Evolutionary conservation across 2,797 vertebrate species (phyloP), one percentile per base, ranked within the genome.

Genomic region (Octomys mimax): DNA sequence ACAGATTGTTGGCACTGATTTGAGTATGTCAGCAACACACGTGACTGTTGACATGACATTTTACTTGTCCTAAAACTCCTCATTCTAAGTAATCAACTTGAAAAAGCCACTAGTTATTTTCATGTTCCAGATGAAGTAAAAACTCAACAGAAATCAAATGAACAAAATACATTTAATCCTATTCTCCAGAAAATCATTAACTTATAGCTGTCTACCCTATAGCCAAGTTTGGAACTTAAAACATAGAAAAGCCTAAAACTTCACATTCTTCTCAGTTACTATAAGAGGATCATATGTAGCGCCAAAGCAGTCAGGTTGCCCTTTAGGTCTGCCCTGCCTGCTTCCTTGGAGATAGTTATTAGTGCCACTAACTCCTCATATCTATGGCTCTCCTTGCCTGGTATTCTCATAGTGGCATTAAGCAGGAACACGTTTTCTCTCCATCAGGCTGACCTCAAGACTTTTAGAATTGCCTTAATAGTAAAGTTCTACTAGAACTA

Each of bases 401-500:
- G 42, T 89, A 61, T 83, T 96, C 80, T 93, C 62, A 19, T 92
- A 89, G 87, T 96, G 73, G 83, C 89, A 91, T 89, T 96, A 94
- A 95, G 42, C 81, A 94, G 70, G 59, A 91, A 84, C 92, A 75
- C 62, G 61, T 49, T 94, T 96, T 92, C 84, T 92, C 82, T 95
- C 68, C 49, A 85, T 85, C 70, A 94, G 89, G 86, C 84, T 52
- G 93, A 89, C 87, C 89, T 97, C 92, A 92, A 89, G 92, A 92
- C 84, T 39, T 91, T 91, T 91, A 96, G 80, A 96, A 83, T 93
- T 96, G 96, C 95, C 97, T 97, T 97, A 96, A 95, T 96, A 92
- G 59, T 95, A 89, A 97, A 95, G 91, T 96, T 97, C 95, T 91
- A 90, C 78, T 95, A 73, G 87, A 96, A 96, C 95, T 96, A 95